Conservation (phyloP, 2,888 invertebrate genomes). For the Tetragonisca angustula region DNA sequence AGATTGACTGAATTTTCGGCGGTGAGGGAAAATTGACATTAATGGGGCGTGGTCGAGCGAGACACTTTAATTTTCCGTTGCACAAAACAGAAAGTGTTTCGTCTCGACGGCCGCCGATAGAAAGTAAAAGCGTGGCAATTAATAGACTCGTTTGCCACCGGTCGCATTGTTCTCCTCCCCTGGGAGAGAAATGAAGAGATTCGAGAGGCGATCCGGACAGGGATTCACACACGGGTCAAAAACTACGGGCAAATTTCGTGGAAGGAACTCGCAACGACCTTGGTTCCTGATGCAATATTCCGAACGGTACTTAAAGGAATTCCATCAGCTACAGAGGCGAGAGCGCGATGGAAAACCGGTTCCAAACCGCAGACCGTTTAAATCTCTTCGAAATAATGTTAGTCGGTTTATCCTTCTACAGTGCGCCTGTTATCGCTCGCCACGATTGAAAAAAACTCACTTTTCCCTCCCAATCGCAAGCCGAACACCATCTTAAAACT, state of each 20-base stretch:
- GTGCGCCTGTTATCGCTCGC: conserved; percentile 21
- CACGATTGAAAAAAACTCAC: conserved; percentile 32
- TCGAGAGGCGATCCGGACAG: neutral
- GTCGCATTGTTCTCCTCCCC: neutral
- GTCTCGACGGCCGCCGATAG: conserved; percentile 18
- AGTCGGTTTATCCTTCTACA: conserved; percentile 50
- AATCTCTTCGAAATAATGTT: conserved; percentile 71
- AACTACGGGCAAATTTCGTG: conserved; percentile 32
- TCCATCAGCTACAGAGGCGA: conserved; percentile 61
- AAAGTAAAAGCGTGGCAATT: conserved; percentile 56
- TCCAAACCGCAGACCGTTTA: conserved; percentile 64
- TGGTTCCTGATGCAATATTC: conserved; percentile 71
- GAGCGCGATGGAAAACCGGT: conserved; percentile 65
- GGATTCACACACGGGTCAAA: neutral
- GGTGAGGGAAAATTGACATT: neutral
- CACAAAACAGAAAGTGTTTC: conserved; percentile 33
- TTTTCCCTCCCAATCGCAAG: neutral
- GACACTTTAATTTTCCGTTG: conserved; percentile 33
- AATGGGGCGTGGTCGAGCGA: conserved; percentile 20
- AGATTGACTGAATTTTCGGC: neutral
- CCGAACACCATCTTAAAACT: too few relatives aligned
- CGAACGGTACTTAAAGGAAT: conserved; percentile 73
- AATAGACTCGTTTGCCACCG: conserved; percentile 14
- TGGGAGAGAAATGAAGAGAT: neutral
- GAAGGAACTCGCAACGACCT: conserved; percentile 64